Conservation (phyloP, 2,888 invertebrate genomes). For the Alloplasta piceator region DNA sequence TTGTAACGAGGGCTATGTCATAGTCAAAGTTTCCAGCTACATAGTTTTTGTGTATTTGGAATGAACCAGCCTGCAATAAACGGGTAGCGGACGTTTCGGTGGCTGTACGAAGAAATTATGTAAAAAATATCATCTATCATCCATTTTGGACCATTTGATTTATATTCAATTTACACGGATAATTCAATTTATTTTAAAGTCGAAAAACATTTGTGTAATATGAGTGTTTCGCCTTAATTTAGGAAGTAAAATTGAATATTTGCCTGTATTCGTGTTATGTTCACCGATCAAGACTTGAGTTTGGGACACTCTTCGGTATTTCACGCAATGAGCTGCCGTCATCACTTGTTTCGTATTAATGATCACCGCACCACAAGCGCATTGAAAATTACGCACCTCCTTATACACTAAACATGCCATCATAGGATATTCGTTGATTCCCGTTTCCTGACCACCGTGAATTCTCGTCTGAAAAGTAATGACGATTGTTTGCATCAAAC, state of each 20-base stretch:
- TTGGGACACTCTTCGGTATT: background rate
- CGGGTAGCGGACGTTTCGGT: slow-evolving; percentile 84
- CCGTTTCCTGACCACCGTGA: slow-evolving; percentile 85
- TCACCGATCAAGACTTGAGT: slow-evolving; percentile 77
- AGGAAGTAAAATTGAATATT: background rate
- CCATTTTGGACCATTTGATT: no score
- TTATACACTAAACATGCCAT: slow-evolving; percentile 85
- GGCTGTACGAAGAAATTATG: slow-evolving; percentile 76
- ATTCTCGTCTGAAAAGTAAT: slow-evolving; percentile 79
- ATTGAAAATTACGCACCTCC: background rate
- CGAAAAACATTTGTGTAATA: no score
- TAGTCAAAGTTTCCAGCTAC: slow-evolving; percentile 73
- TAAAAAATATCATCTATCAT: background rate
- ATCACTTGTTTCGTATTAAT: slow-evolving; percentile 74
- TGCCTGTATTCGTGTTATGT: slow-evolving; percentile 71
- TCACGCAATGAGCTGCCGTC: slow-evolving; percentile 80
- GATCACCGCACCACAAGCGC: slow-evolving; percentile 78
- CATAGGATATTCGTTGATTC: slow-evolving; percentile 86
- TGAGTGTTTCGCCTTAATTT: no score
- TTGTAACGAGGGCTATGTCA: slow-evolving; percentile 85
- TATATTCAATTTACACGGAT: no score
- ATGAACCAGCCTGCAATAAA: slow-evolving; percentile 78
- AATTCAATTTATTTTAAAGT: no score
- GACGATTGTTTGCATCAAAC: background rate
- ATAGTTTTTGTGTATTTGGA: slow-evolving; percentile 84